Evolutionary conservation across 2,113 vertebrate genomes (phyloP).

Genomic region (Motacilla tschutschensis): DNA sequence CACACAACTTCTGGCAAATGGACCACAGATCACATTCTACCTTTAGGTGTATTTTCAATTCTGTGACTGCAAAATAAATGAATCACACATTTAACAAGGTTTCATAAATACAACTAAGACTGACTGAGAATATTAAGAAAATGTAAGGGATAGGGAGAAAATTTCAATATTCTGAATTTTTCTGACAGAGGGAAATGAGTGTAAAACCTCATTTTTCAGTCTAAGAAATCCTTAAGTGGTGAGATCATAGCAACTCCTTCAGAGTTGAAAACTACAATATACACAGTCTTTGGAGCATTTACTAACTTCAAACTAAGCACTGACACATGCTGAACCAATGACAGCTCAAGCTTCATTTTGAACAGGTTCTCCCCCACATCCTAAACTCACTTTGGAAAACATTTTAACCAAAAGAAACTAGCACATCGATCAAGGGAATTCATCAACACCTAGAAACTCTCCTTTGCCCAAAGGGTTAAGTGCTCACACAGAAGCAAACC

Average conservation of each 20-base stretch:
- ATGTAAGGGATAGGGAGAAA: background rate
- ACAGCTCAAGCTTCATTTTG: background rate
- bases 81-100: background rate
- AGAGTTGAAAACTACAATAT: background rate
- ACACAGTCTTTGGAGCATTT: background rate
- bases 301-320: background rate
- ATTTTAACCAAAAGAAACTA: background rate
- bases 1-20: background rate
- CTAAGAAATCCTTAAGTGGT: background rate
- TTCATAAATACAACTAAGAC: background rate
- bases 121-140: background rate
- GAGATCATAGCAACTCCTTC: background rate
- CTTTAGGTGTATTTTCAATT: background rate
- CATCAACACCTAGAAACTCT: background rate
- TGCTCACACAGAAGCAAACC: background rate
- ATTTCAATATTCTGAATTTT: background rate
- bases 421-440: background rate
- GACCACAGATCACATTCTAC: background rate
- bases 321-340: background rate
- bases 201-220: background rate
- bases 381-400: background rate
- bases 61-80: accelerated
- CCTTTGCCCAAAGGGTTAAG: background rate
- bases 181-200: background rate
- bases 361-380: background rate